These are phyloP conservation scores for Petrolisthes manimaculis DNA, from an alignment of 2,888 invertebrate species.

Conservation along the genomic window DNA sequence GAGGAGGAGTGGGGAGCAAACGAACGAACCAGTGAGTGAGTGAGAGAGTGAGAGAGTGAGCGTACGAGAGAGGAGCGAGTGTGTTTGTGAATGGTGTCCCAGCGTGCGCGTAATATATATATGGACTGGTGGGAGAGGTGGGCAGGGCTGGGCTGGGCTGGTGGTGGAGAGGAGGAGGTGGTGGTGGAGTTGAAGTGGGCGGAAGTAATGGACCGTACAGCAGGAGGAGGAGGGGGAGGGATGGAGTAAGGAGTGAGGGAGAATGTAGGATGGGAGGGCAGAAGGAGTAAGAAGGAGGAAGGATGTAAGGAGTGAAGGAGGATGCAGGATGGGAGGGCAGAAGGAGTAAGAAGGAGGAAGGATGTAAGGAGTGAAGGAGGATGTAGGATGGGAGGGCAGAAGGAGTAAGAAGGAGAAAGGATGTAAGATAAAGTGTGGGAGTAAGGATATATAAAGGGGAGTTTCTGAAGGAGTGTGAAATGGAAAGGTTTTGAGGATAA, in stretches of 20 bases:
- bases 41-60: not conserved
- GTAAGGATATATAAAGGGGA: not conserved
- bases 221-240: not conserved
- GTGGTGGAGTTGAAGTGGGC: not conserved
- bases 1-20: not conserved
- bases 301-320: not conserved
- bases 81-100: too few relatives aligned
- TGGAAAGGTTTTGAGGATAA: not conserved
- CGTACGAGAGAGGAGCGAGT: not conserved
- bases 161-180: too few relatives aligned
- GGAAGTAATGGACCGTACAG: not conserved
- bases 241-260: not conserved
- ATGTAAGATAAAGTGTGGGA: not conserved
- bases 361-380: not conserved
- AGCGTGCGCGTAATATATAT: too few relatives aligned
- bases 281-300: not conserved
- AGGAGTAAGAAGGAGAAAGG: not conserved
- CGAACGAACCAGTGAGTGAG: not conserved
- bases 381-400: not conserved
- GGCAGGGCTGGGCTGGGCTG: not conserved
- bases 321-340: not conserved
- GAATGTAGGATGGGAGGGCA: not conserved
- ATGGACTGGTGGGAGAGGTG: too few relatives aligned
- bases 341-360: not conserved
- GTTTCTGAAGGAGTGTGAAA: not conserved